A percentile compares a stretch with the other conserved stretches of the same genome.
Conservation (phyloP, 2,888 invertebrate genomes). For the Eupithecia dodoneata region DNA sequence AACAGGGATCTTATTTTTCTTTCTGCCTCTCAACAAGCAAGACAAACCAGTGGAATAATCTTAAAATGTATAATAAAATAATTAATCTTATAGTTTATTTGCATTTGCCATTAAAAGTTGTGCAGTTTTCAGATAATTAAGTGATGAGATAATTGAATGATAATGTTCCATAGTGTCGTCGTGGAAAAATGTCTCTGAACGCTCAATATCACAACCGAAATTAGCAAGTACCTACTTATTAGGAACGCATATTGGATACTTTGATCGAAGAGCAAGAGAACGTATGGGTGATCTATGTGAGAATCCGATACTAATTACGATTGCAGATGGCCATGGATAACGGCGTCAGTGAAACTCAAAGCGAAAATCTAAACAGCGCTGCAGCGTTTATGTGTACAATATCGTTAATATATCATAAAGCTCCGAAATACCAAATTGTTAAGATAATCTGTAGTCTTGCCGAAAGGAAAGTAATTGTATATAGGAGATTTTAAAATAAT, state of each 20-base stretch:
- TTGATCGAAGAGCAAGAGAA: conserved; percentile 49
- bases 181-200: not conserved
- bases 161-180: not conserved
- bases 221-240: not conserved
- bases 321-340: conserved; percentile 5
- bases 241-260: not conserved
- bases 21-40: not conserved
- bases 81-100: not conserved
- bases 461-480: too few species aligned
- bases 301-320: conserved; percentile 43
- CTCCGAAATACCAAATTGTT: not conserved
- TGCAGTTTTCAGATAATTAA: not conserved
- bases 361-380: too few species aligned
- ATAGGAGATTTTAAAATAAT: too few species aligned
- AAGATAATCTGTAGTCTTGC: too few species aligned
- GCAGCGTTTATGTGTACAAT: too few species aligned
- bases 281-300: conserved; percentile 65
- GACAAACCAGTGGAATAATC: not conserved
- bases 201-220: not conserved
- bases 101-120: not conserved
- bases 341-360: not conserved
- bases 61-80: not conserved
- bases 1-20: not conserved
- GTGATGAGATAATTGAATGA: not conserved
- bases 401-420: not conserved